Conservation (phyloP, 2,113 vertebrate genomes). For the Callionymus lyra region DNA sequence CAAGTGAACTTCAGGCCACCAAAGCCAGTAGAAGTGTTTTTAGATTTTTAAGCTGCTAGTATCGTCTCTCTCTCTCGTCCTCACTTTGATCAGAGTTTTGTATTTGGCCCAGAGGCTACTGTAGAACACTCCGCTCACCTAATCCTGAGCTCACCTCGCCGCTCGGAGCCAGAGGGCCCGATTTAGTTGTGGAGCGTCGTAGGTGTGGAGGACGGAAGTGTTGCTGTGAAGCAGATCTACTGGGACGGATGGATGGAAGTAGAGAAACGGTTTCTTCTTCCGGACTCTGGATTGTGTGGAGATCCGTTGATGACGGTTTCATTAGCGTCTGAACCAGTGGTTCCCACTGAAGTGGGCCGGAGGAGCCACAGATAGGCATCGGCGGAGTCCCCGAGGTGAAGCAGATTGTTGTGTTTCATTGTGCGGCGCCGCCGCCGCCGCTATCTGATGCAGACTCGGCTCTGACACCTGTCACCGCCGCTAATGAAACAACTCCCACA, state of each 20-base stretch:
- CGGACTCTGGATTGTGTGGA: too few relatives aligned
- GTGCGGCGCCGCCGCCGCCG: conserved; percentile 31
- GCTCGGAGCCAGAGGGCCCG: conserved; percentile 41
- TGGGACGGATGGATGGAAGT: too few relatives aligned
- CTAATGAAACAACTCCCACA: conserved; percentile 53
- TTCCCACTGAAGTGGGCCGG: too few relatives aligned
- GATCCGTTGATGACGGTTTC: too few relatives aligned
- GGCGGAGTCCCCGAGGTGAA: conserved; percentile 47
- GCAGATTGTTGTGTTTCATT: conserved; percentile 48
- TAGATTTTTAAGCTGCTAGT: too few relatives aligned
- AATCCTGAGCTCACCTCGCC: conserved; percentile 17
- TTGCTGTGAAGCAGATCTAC: not conserved
- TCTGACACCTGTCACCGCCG: conserved; percentile 50
- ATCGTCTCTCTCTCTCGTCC: too few relatives aligned
- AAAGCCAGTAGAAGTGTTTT: too few relatives aligned
- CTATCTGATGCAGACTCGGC: conserved; percentile 53
- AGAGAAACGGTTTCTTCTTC: too few relatives aligned
- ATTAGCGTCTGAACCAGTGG: too few relatives aligned
- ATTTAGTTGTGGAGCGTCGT: conserved; percentile 25
- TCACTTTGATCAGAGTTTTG: conserved; percentile 41
- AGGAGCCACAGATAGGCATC: too few relatives aligned
- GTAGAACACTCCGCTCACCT: conserved; percentile 41
- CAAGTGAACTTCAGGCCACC: too few relatives aligned
- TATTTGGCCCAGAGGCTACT: conserved; percentile 47
- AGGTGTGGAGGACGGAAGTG: not conserved